Evolutionary conservation across 1,140 invertebrate species (phyloP).

Genomic region (Trichoplusia ni): DNA sequence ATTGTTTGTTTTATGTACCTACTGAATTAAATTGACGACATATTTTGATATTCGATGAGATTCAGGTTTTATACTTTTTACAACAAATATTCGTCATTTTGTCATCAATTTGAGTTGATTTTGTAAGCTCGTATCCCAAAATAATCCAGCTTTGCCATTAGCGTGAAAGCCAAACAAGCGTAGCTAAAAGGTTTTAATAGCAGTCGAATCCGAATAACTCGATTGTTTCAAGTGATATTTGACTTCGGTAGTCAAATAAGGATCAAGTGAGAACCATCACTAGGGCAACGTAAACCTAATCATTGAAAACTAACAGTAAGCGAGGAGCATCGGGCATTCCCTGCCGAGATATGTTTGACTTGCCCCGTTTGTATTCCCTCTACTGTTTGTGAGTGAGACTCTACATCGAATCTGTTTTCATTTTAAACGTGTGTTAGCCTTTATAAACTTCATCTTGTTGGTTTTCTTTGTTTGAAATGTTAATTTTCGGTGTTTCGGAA

Average conservation of each 20-base stretch:
- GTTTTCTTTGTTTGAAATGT: constrained; percentile 8
- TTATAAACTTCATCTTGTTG: background rate
- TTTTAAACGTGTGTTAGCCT: constrained; percentile 13
- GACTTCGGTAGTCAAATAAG: constrained; percentile 41
- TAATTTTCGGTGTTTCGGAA: constrained; percentile 9
- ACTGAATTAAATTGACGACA: too few species aligned
- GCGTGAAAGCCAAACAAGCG: background rate
- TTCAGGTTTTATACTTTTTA: too few species aligned
- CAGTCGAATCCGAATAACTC: constrained; percentile 1
- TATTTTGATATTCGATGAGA: too few species aligned
- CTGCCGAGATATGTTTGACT: constrained; percentile 41
- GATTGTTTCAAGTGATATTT: constrained; percentile 30
- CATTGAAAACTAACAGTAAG: constrained; percentile 54
- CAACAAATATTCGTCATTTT: too few species aligned
- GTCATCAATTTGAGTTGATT: too few species aligned
- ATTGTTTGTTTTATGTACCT: too few species aligned
- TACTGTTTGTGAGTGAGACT: constrained; percentile 23
- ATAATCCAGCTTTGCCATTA: too few species aligned
- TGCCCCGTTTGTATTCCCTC: constrained; percentile 23
- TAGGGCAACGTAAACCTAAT: constrained; percentile 55
- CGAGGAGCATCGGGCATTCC: constrained; percentile 27
- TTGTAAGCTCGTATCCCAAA: too few species aligned
- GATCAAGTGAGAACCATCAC: constrained; percentile 38
- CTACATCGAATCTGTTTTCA: constrained; percentile 12
- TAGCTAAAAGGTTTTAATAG: background rate